A percentile compares a stretch with the other conserved stretches of the same genome.
Evolutionary conservation across 2,113 vertebrate species (phyloP).

Genomic region (Odobenus rosmarus): DNA sequence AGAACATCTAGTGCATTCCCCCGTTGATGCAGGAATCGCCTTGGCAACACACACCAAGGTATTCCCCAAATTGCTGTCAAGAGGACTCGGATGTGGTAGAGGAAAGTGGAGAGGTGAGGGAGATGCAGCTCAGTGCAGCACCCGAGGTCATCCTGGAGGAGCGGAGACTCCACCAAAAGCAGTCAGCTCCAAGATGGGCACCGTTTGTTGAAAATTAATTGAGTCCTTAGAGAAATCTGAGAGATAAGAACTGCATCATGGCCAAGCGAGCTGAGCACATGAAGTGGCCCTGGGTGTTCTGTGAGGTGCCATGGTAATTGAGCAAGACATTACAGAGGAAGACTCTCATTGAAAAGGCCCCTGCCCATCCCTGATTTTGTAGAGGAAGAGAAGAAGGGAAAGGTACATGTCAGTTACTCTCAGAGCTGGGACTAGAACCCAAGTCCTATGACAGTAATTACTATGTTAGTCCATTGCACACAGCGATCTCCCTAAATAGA

Average conservation of each 20-base stretch:
- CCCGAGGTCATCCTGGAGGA: not conserved
- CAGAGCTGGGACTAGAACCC: not conserved
- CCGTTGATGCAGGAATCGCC: not conserved
- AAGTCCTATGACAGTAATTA: not conserved
- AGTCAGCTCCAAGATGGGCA: not conserved
- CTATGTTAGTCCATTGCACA: not conserved
- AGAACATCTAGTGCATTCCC: not conserved
- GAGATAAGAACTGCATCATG: not conserved
- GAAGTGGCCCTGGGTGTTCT: not conserved
- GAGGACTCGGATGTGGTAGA: too few relatives aligned
- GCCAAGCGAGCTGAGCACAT: not conserved
- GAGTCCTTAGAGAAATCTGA: not conserved
- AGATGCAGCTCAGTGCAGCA: fast-evolving
- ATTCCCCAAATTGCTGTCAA: fast-evolving
- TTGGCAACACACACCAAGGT: too few relatives aligned
- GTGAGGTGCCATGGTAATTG: fast-evolving
- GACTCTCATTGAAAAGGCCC: not conserved
- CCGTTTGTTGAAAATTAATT: not conserved
- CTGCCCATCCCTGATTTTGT: not conserved
- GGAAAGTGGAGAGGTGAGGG: not conserved
- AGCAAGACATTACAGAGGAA: too few relatives aligned
- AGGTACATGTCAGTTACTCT: fast-evolving
- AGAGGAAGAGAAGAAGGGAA: not conserved
- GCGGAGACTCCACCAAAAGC: not conserved
- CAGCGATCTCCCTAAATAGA: not conserved